phyloP scores from a whole-genome alignment of 2,888 invertebrate genomes.

The Drosophila bunnanda region DNA sequence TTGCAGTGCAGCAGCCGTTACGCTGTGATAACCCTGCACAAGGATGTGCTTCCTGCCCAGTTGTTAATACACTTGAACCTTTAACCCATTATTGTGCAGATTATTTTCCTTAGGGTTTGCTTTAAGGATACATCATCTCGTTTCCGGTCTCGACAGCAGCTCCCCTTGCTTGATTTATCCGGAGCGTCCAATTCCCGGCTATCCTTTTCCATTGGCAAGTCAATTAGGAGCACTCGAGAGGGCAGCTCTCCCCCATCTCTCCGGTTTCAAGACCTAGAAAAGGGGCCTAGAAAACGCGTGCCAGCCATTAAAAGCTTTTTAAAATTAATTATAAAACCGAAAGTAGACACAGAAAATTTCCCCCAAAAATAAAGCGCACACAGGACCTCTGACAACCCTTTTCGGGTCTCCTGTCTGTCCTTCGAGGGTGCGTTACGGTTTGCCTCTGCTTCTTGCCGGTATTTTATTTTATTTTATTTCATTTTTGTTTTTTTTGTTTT shows the following conservation, averaged over 20 bases:
- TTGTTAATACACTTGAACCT: no score
- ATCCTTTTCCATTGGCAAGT: constrained; percentile 45
- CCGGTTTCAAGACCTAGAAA: neutral
- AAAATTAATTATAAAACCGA: constrained; percentile 77
- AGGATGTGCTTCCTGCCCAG: neutral
- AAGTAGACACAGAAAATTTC: constrained; percentile 66
- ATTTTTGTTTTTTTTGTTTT: neutral
- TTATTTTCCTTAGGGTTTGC: neutral
- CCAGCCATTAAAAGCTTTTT: constrained; percentile 77
- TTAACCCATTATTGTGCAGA: neutral
- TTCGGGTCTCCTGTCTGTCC: constrained; percentile 21
- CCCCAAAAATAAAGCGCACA: constrained; percentile 53
- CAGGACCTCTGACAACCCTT: constrained; percentile 69
- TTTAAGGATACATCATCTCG: no score
- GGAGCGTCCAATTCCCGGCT: constrained; percentile 6
- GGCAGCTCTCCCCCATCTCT: neutral
- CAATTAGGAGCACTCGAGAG: constrained; percentile 48
- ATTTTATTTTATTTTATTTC: neutral
- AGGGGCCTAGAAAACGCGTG: constrained; percentile 50
- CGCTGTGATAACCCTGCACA: neutral
- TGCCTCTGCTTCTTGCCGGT: constrained; percentile 3
- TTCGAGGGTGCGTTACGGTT: neutral
- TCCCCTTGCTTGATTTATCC: neutral
- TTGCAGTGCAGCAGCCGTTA: neutral
- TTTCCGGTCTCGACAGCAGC: no score